Percentiles rank a stretch among this genome's conserved stretches.
Conservation (phyloP, 2,797 vertebrate species). For the Euphonia xanthogaster region DNA sequence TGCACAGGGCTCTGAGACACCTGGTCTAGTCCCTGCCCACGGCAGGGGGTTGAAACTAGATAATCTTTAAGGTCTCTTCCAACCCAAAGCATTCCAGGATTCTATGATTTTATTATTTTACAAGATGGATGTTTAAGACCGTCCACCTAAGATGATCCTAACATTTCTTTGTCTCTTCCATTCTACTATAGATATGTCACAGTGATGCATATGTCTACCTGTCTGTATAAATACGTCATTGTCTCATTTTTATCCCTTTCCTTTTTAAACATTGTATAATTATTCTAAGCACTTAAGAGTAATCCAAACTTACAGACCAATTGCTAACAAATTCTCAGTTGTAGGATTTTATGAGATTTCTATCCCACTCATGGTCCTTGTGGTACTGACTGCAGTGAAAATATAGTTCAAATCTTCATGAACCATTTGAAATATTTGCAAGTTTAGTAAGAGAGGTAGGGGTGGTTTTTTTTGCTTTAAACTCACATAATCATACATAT, state of each 20-base stretch:
- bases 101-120: too few relatives aligned
- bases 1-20: neutral
- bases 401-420: neutral
- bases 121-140: neutral
- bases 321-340: accelerated
- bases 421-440: neutral
- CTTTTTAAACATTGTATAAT: neutral
- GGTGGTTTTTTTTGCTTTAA: neutral
- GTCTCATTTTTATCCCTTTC: neutral
- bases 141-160: neutral
- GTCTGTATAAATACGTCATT: neutral
- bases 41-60: accelerated
- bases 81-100: neutral
- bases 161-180: neutral
- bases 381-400: neutral
- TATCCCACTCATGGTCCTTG: neutral
- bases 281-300: neutral
- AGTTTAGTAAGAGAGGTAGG: neutral
- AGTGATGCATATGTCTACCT: neutral
- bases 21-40: neutral
- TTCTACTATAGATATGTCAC: accelerated
- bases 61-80: neutral
- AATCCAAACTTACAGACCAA: neutral
- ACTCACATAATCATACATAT: neutral
- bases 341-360: neutral